Conservation (phyloP, 2,113 vertebrate species). For the Toxotes chatareus region DNA sequence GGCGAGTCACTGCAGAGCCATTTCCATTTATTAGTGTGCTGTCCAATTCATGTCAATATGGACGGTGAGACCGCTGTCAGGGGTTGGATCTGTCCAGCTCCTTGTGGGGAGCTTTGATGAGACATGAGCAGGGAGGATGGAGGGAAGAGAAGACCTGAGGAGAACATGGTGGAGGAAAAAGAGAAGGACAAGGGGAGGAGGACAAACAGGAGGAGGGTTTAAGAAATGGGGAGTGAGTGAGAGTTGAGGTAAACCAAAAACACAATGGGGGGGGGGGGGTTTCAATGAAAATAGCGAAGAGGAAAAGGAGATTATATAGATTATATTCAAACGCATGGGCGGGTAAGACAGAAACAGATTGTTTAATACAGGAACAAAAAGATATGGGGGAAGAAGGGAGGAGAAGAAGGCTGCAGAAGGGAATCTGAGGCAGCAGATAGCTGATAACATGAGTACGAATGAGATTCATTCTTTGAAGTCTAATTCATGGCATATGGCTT, state of each 20-base stretch:
- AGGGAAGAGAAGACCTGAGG: slow-evolving; percentile 67
- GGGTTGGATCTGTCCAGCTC: slow-evolving; percentile 30
- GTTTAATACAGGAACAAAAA: not conserved
- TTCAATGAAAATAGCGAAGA: not conserved
- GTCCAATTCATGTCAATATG: slow-evolving; percentile 40
- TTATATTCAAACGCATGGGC: slow-evolving; percentile 7
- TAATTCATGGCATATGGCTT: not conserved
- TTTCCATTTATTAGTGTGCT: slow-evolving; percentile 17
- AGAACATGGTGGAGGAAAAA: slow-evolving; percentile 43
- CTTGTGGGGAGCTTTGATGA: slow-evolving; percentile 50
- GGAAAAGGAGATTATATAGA: slow-evolving; percentile 16
- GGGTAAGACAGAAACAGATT: not conserved
- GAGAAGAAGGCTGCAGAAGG: not conserved
- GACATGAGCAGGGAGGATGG: slow-evolving; percentile 57
- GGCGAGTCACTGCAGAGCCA: slow-evolving; percentile 29
- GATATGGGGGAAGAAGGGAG: not conserved
- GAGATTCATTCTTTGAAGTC: not conserved
- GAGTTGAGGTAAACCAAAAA: slow-evolving; percentile 1
- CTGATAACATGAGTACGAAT: not conserved
- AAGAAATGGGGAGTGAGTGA: slow-evolving; percentile 12
- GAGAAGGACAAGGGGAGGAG: slow-evolving; percentile 23
- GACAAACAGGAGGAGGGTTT: slow-evolving; percentile 14
- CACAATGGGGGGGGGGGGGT: not conserved
- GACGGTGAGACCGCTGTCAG: slow-evolving; percentile 29
- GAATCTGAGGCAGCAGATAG: slow-evolving; percentile 12